phyloP scores from a whole-genome alignment of 2,888 invertebrate species.

The Orthonevra nobilis region DNA sequence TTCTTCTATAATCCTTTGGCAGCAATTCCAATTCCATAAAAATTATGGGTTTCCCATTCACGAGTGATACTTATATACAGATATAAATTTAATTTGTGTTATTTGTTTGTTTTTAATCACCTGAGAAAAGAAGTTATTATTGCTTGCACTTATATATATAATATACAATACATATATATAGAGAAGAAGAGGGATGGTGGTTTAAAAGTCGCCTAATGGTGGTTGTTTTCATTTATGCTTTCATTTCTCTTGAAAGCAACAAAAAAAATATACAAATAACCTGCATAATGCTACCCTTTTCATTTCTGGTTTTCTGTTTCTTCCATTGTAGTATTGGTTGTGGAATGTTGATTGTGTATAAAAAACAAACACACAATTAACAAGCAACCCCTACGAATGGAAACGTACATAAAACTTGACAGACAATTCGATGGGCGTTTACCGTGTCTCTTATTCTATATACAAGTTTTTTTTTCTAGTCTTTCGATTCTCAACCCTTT shows the following conservation, averaged over 20 bases:
- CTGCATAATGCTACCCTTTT: conserved; percentile 25
- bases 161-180: conserved; percentile 3
- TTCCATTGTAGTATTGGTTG: conserved; percentile 15
- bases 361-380: too few species aligned
- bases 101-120: background rate
- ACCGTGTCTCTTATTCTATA: conserved; percentile 29
- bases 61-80: conserved; percentile 27
- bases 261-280: too few species aligned
- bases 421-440: conserved; percentile 46
- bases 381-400: conserved; percentile 21
- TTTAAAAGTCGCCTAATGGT: conserved; percentile 37
- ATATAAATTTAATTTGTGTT: background rate
- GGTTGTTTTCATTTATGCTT: conserved; percentile 23
- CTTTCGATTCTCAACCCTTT: conserved; percentile 6
- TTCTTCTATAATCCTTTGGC: conserved; percentile 40
- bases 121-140: conserved; percentile 34
- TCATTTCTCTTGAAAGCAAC: conserved; percentile 3
- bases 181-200: conserved; percentile 27
- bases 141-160: conserved; percentile 27
- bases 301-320: conserved; percentile 1
- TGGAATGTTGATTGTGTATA: conserved; percentile 2
- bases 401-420: conserved; percentile 2
- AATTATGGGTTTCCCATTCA: background rate
- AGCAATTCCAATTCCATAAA: conserved; percentile 35
- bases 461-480: background rate